These are phyloP conservation scores for Chionodraco myersi DNA, from an alignment of 2,113 vertebrate species.

Conservation along the genomic window DNA sequence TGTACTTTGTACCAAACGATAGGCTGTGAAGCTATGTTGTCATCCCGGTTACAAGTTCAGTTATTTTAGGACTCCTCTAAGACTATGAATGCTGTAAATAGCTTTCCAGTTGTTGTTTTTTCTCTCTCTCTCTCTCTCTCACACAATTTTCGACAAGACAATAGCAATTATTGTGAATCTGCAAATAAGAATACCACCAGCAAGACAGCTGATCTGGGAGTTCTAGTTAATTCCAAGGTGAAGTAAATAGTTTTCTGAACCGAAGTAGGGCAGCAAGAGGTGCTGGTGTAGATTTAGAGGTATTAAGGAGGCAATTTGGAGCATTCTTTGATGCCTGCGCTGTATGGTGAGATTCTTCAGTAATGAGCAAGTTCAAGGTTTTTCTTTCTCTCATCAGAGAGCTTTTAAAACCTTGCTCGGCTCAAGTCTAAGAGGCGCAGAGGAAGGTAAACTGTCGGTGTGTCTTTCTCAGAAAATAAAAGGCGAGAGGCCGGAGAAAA, in stretches of 20 bases:
- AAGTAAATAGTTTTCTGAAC: conserved; percentile 35
- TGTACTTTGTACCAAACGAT: neutral
- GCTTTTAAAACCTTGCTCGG: conserved; percentile 42
- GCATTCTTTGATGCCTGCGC: conserved; percentile 60
- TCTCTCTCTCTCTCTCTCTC: conserved; percentile 29
- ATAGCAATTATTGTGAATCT: neutral
- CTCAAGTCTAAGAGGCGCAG: conserved; percentile 38
- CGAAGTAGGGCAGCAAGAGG: conserved; percentile 46
- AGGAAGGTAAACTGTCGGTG: conserved; percentile 23
- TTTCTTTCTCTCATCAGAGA: conserved; percentile 47
- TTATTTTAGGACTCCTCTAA: conserved; percentile 17
- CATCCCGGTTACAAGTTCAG: conserved; percentile 1
- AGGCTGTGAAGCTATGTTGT: neutral
- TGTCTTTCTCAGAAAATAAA: conserved; percentile 35
- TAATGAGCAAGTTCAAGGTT: conserved; percentile 70
- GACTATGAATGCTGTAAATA: conserved; percentile 12
- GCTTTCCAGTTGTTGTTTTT: conserved; percentile 1
- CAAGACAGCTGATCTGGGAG: neutral
- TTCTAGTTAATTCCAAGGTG: conserved; percentile 34
- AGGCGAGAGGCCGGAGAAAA: conserved; percentile 3
- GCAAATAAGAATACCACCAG: neutral
- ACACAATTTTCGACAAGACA: neutral
- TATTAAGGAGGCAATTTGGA: conserved; percentile 64
- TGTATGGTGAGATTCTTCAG: conserved; percentile 44
- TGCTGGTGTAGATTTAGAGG: conserved; percentile 52